Evolutionary conservation across 2,113 vertebrate species (phyloP), one percentile per base, ranked within the genome.

Genomic region (Rousettus leschenaultii): DNA sequence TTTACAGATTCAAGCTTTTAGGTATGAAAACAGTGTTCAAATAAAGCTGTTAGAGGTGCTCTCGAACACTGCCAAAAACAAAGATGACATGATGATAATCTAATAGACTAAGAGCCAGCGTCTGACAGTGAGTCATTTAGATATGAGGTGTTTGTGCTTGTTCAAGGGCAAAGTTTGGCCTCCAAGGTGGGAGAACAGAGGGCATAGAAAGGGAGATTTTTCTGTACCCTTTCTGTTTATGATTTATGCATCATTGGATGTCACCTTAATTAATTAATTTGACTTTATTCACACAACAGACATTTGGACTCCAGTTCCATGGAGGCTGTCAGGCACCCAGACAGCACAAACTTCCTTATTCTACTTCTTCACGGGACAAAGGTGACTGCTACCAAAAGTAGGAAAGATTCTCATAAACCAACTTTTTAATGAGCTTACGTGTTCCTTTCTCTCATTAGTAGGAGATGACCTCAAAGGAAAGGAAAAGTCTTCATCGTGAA

Each of bases 21-120:
- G 95, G 70, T 93, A 82, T 89, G 96, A 97, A 98, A 97, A 96
- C 92, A 70, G 45, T 93, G 95, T 91, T 95, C 53, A 94, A 97
- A 97, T 97, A 96, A 97, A 97, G 83, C 38, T 93, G 95, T 43
- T 92, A 77, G 40, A 95, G 66, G 92, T 97, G 95, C 95, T 97
- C 96, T 93, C 89, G 79, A 95, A 93, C 94, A 96, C 94, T 94
- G 95, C 97, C 97, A 97, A 82, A 96, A 97, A 93, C 95, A 96
- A 97, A 97, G 97, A 97, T 95, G 96, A 96, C 97, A 96, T 16
- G 89, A 96, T 85, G 97, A 95, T 97, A 97, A 97, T 97, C 97
- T 96, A 95, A 96, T 96, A 94, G 89, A 95, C 93, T 94, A 63
- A 86, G 51, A 97, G 94, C 59, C 89, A 87, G 83, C 86, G 68